Evolutionary conservation across 2,888 invertebrate genomes (phyloP).

Genomic region (Leptinotarsa tumamoca): DNA sequence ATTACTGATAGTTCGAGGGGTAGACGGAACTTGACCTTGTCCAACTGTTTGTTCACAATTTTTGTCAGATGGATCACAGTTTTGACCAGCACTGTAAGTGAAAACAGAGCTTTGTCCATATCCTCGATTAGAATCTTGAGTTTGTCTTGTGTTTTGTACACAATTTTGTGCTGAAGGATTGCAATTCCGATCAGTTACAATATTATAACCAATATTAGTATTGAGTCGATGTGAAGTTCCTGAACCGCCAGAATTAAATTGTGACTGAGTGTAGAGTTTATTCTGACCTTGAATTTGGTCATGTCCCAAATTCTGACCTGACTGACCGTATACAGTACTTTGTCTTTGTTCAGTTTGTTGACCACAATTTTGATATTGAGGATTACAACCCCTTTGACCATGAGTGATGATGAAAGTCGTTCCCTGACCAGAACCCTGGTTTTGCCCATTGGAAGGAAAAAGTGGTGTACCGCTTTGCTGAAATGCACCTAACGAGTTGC

Average conservation of each 20-base stretch:
- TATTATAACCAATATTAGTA: neutral
- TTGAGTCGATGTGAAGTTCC: neutral
- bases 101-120: slow-evolving; percentile 20
- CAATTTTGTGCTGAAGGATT: slow-evolving; percentile 29
- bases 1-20: neutral
- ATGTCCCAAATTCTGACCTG: neutral
- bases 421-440: neutral
- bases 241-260: neutral
- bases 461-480: neutral
- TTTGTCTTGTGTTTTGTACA: neutral
- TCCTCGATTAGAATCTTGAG: neutral
- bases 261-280: neutral
- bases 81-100: neutral
- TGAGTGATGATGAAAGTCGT: neutral
- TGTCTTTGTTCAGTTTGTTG: slow-evolving; percentile 8
- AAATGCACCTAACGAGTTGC: neutral
- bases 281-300: slow-evolving; percentile 2
- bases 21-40: neutral
- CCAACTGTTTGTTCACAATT: slow-evolving; percentile 20
- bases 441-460: neutral
- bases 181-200: neutral
- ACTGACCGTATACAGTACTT: neutral
- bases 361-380: slow-evolving; percentile 27
- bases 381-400: slow-evolving; percentile 24
- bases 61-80: slow-evolving; percentile 37